Base-by-base conservation (phyloP, 2,888 invertebrate genomes). In the Bombyx huttoni region DNA sequence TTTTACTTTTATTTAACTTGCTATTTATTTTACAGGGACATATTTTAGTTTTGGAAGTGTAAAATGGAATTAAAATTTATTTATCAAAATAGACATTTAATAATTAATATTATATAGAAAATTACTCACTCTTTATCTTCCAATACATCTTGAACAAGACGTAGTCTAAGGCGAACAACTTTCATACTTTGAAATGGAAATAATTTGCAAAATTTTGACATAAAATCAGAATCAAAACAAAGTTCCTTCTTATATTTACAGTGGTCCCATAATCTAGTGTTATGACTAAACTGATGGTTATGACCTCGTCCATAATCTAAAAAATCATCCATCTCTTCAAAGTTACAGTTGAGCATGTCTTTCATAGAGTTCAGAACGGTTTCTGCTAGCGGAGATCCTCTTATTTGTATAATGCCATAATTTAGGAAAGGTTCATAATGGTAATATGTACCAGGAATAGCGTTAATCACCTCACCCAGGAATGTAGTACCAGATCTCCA, bases 401-500 rank as follows among this genome's bases (percentile, higher is more conserved):
- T 90, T 54, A 96, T 92, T 87, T 95, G 95, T 59, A 93, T 90
- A 62, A 96, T 95, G 56, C 93, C 94, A 80, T 93, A 94, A 69
- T 94, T 93, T 55, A 96, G 85, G 56, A 97, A 83, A 40, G 97
- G 97, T 78, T 97, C 97, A 73, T 96, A 97, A 75, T 96, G 96
- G 82, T 96, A 97, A 80, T 91, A 97, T 75, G 94, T 96, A 35
- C 92, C 96, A 13, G 96, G 96, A 73, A 96, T 91, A 34, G 95
- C 90, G 75, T 95, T 95, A 49, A 96, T 75, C 48, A 96, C 91
- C 69, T 96, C 96, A 52, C 96, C 96, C 51, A 97, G 89, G 75
- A 97, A 97, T 45, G 96, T 96, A 14, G 96, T 96, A 7, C 97
- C 97, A 6, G 96, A 95, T 62, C 97, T 90, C 96, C 96, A 97